Conservation (phyloP, 2,113 vertebrate genomes). For the Argyrosomus japonicus region DNA sequence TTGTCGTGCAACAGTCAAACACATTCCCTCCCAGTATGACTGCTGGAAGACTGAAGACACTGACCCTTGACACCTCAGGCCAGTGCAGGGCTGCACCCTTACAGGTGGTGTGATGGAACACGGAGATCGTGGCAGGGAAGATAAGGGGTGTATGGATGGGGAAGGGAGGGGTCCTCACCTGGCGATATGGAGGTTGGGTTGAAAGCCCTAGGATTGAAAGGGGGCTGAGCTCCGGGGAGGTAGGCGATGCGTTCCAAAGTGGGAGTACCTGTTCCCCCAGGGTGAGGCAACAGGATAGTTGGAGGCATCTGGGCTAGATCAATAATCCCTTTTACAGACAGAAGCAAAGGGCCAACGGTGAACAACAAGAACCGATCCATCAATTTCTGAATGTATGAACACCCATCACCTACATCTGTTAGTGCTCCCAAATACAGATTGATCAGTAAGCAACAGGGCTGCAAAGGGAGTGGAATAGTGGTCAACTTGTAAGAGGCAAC, state of each 20-base stretch:
- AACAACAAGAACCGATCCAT: slow-evolving; percentile 83
- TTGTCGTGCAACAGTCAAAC: background rate
- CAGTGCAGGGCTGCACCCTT: slow-evolving; percentile 51
- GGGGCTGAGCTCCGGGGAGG: slow-evolving; percentile 94
- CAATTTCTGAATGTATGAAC: slow-evolving; percentile 70
- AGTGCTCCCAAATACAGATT: slow-evolving; percentile 71
- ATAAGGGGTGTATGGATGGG: slow-evolving; percentile 64
- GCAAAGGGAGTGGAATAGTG: slow-evolving; percentile 67
- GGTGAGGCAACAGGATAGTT: slow-evolving; percentile 98
- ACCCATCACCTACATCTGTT: slow-evolving; percentile 67
- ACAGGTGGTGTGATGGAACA: slow-evolving; percentile 54
- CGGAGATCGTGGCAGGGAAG: slow-evolving; percentile 55
- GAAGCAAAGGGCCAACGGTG: slow-evolving; percentile 86
- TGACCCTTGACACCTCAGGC: slow-evolving; percentile 55
- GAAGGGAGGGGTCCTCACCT: slow-evolving; percentile 86
- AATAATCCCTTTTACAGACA: slow-evolving; percentile 95
- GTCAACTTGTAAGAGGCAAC: slow-evolving; percentile 71
- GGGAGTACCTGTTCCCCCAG: slow-evolving; percentile 94
- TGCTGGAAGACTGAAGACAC: slow-evolving; percentile 32
- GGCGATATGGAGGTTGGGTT: slow-evolving; percentile 95
- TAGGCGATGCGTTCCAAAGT: slow-evolving; percentile 98
- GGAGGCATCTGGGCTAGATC: slow-evolving; percentile 99
- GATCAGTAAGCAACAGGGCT: slow-evolving; percentile 68
- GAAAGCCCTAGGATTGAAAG: slow-evolving; percentile 95
- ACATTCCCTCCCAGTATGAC: slow-evolving; percentile 26